A percentile compares a stretch with the other conserved stretches of the same genome.
Conservation (phyloP, 2,888 invertebrate species). For the Ptycholaimellus sp. region DNA sequence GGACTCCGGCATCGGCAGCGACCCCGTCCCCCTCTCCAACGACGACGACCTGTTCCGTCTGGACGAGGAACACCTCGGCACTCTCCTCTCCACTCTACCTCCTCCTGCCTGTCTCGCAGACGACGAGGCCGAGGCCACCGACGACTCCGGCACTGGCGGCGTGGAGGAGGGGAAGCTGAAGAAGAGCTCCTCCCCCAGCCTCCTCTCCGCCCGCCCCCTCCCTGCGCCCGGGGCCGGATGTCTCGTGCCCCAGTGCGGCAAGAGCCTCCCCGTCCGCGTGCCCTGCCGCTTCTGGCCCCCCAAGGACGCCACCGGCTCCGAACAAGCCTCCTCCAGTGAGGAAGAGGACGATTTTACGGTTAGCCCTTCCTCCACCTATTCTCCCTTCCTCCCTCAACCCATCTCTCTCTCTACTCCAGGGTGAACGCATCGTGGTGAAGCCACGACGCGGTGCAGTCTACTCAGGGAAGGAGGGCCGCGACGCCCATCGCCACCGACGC, state of each 20-base stretch:
- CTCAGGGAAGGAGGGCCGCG: too few species aligned
- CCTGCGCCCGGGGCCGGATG: conserved; percentile 2
- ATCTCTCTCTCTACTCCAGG: too few species aligned
- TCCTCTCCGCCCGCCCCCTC: too few species aligned
- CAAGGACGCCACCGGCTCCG: conserved; percentile 2
- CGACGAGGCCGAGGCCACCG: neutral
- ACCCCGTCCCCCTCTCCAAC: neutral
- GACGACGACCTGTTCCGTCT: neutral
- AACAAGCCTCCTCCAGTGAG: neutral
- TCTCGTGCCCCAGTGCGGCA: conserved; percentile 4
- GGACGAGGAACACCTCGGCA: too few species aligned
- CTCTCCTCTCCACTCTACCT: too few species aligned
- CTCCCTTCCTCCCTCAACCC: too few species aligned
- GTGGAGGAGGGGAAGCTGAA: too few species aligned
- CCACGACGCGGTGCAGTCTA: too few species aligned
- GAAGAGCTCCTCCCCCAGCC: too few species aligned
- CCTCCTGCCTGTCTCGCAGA: too few species aligned
- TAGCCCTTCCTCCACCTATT: too few species aligned
- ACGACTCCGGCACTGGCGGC: neutral
- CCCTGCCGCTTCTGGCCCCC: conserved; percentile 4
- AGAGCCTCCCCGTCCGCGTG: conserved; percentile 4
- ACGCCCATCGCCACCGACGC: conserved; percentile 1
- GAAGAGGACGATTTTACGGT: neutral
- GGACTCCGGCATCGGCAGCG: neutral
- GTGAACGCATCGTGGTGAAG: neutral